Conservation (phyloP, 1,140 invertebrate genomes). For the Drosophila miranda region DNA sequence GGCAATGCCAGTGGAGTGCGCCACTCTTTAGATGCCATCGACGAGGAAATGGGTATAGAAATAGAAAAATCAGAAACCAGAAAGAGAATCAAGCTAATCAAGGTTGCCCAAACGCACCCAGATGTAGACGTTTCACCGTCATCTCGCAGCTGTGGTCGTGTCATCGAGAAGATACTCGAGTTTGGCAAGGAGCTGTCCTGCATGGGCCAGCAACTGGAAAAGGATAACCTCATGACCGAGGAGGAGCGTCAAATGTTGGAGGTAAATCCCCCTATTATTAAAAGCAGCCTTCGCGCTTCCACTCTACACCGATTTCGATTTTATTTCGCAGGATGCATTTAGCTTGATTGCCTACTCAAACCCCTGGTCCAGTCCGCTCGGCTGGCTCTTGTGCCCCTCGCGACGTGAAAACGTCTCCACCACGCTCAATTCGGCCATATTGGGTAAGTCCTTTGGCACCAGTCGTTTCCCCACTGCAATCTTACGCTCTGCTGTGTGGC, state of each 20-base stretch:
- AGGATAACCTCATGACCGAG: constrained; percentile 92
- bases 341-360: constrained; percentile 98
- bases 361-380: constrained; percentile 97
- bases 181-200: constrained; percentile 96
- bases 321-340: constrained; percentile 92
- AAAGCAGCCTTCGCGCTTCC: not conserved
- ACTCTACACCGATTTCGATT: constrained; percentile 1
- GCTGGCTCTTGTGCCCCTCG: constrained; percentile 95
- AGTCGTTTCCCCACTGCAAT: not conserved
- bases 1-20: constrained; percentile 77
- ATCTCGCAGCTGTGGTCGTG: constrained; percentile 88
- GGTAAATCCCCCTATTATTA: constrained; percentile 82
- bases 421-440: constrained; percentile 97
- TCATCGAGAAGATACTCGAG: constrained; percentile 94
- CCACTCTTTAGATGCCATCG: constrained; percentile 83
- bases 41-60: constrained; percentile 86
- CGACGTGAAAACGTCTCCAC: constrained; percentile 97
- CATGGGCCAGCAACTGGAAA: constrained; percentile 92
- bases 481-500: not conserved
- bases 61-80: not conserved
- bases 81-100: constrained; percentile 6
- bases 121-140: constrained; percentile 83
- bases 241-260: constrained; percentile 96
- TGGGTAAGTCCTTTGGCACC: constrained; percentile 85
- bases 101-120: constrained; percentile 11